These are phyloP conservation scores for Gouania willdenowi DNA, from an alignment of 2,797 vertebrate species.

Conservation along the genomic window DNA sequence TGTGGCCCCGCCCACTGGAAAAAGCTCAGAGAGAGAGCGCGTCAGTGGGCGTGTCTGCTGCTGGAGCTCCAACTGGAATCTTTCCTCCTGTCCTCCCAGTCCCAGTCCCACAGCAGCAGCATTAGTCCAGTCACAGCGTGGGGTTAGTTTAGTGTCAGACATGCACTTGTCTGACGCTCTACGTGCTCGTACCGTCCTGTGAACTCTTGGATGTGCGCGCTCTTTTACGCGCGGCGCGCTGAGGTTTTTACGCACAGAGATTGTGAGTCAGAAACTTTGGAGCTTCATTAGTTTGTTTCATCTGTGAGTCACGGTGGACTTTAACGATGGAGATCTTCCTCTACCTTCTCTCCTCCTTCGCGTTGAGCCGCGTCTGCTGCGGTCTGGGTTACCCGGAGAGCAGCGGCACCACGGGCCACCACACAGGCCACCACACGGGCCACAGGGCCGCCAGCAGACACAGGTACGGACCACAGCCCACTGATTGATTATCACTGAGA, in stretches of 20 bases:
- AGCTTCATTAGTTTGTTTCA: not conserved
- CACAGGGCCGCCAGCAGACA: slow-evolving; percentile 74
- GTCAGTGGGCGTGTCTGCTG: slow-evolving; percentile 23
- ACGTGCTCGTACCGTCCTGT: slow-evolving; percentile 6
- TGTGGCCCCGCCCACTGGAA: too few relatives aligned
- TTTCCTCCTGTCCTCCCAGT: slow-evolving; percentile 22
- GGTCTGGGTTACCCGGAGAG: slow-evolving; percentile 56
- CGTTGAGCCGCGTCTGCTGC: slow-evolving; percentile 13
- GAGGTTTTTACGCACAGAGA: too few relatives aligned
- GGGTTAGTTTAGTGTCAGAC: slow-evolving; percentile 3
- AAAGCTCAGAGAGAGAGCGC: not conserved
- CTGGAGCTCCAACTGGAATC: slow-evolving; percentile 41
- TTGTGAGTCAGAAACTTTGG: slow-evolving; percentile 8
- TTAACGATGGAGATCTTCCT: slow-evolving; percentile 40
- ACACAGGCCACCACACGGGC: slow-evolving; percentile 36
- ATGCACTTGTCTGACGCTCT: slow-evolving; percentile 39
- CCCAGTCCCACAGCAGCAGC: too few relatives aligned
- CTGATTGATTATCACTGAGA: too few relatives aligned
- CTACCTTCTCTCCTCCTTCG: slow-evolving; percentile 39
- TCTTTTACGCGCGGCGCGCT: not conserved
- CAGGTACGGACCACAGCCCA: slow-evolving; percentile 56
- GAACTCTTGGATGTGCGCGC: slow-evolving; percentile 10
- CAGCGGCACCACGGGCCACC: slow-evolving; percentile 43
- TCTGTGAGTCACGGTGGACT: not conserved
- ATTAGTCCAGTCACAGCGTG: not conserved